Percentiles rank a stretch among this genome's conserved stretches.
These are phyloP conservation scores for Apamea epomidion DNA, from an alignment of 2,888 invertebrate species.

Conservation along the genomic window DNA sequence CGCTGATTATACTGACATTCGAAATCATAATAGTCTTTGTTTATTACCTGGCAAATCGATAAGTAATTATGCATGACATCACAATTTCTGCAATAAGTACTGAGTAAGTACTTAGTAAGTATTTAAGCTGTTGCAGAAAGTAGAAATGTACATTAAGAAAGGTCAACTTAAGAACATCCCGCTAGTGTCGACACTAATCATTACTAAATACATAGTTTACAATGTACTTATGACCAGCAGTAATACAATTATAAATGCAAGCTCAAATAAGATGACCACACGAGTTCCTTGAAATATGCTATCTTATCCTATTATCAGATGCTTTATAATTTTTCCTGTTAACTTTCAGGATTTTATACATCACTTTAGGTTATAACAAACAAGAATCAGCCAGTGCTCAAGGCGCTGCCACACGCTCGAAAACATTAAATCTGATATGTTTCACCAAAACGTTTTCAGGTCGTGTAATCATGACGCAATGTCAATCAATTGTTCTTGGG, in stretches of 20 bases:
- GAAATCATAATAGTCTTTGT: constrained; percentile 8
- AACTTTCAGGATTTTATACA: constrained; percentile 64
- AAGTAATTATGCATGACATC: background rate
- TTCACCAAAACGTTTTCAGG: constrained; percentile 76
- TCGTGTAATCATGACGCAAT: constrained; percentile 76
- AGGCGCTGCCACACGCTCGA: constrained; percentile 67
- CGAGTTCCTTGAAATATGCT: constrained; percentile 26
- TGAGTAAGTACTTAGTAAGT: background rate
- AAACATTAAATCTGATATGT: constrained; percentile 82
- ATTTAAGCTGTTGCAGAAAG: constrained; percentile 37
- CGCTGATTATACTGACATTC: background rate
- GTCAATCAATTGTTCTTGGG: constrained; percentile 77
- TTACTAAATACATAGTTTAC: constrained; percentile 30
- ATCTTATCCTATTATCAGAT: constrained; percentile 5
- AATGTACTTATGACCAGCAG: background rate
- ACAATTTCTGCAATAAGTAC: constrained; percentile 5
- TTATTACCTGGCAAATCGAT: background rate
- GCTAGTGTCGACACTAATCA: constrained; percentile 3
- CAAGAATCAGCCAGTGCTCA: constrained; percentile 61
- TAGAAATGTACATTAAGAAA: constrained; percentile 21
- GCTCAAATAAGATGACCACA: background rate
- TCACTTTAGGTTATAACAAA: constrained; percentile 68
- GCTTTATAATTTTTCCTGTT: constrained; percentile 22
- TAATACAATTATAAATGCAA: constrained; percentile 10
- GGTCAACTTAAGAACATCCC: constrained; percentile 26